Evolutionary conservation across 2,797 vertebrate genomes (phyloP).

Genomic region (Diplodus puntazzo): DNA sequence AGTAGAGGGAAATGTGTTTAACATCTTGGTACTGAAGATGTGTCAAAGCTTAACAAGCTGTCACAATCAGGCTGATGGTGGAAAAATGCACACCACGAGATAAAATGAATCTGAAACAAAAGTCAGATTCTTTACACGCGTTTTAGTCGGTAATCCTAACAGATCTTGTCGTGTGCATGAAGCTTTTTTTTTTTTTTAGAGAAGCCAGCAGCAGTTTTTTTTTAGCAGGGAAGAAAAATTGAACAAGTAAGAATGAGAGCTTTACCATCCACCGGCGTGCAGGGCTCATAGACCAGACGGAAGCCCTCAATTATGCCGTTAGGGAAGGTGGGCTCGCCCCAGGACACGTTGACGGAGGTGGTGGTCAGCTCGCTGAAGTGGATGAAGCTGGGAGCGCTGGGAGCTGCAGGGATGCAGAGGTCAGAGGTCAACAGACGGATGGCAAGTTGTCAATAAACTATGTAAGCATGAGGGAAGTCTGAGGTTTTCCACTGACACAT

Average conservation of each 20-base stretch:
- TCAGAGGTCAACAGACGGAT: conserved; percentile 30
- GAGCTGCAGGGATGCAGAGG: conserved; percentile 84
- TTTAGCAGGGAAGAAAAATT: conserved; percentile 41
- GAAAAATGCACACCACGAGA: conserved; percentile 57
- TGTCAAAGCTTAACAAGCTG: conserved; percentile 31
- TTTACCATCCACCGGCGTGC: conserved; percentile 93
- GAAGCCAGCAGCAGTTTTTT: conserved; percentile 37
- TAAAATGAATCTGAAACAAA: not conserved
- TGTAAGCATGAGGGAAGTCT: not conserved
- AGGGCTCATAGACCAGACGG: conserved; percentile 94
- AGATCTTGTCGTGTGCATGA: conserved; percentile 43
- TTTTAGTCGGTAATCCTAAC: not conserved
- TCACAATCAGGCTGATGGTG: conserved; percentile 43
- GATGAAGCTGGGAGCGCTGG: conserved; percentile 92
- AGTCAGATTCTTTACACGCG: not conserved
- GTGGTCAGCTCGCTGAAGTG: conserved; percentile 98
- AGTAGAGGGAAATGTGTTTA: conserved; percentile 38
- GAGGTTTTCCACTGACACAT: not conserved
- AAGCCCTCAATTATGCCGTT: conserved; percentile 96
- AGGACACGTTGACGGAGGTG: conserved; percentile 97
- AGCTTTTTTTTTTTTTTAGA: conserved; percentile 1
- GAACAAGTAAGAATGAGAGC: conserved; percentile 32
- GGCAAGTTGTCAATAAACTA: not conserved
- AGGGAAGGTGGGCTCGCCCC: conserved; percentile 93
- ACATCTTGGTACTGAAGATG: conserved; percentile 18